Percentiles rank a stretch among this genome's conserved stretches.
Evolutionary conservation across 2,797 vertebrate species (phyloP).

Genomic region (Acestrorhynchus altus): DNA sequence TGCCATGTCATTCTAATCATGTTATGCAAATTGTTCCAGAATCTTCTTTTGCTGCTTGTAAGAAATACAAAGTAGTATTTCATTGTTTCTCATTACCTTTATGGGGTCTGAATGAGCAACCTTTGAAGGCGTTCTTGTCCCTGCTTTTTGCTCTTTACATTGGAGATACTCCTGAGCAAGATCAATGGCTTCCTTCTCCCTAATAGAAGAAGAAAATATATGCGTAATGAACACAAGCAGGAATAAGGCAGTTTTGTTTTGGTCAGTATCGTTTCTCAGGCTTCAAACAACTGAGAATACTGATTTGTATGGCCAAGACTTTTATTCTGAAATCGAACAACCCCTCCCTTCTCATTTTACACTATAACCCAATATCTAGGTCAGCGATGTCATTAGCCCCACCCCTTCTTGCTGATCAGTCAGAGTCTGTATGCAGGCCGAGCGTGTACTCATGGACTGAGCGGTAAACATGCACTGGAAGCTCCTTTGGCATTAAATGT

Average conservation of each 20-base stretch:
- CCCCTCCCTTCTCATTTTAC: no score
- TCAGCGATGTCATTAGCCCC: no score
- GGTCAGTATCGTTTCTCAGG: background rate
- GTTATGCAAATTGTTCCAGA: no score
- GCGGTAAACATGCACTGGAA: no score
- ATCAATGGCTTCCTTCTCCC: constrained; percentile 81
- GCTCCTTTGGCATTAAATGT: no score
- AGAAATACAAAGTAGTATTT: background rate
- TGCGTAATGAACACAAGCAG: background rate
- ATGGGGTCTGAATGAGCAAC: constrained; percentile 69
- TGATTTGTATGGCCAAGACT: no score
- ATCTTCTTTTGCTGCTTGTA: background rate
- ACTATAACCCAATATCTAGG: no score
- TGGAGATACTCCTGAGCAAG: constrained; percentile 82
- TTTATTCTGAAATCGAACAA: no score
- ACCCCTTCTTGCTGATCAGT: no score
- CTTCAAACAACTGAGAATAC: no score
- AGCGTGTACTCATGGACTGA: no score
- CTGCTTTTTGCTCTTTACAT: constrained; percentile 63
- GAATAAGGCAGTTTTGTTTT: background rate
- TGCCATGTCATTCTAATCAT: background rate
- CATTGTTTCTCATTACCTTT: constrained; percentile 73
- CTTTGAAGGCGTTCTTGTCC: constrained; percentile 63
- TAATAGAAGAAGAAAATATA: constrained; percentile 59
- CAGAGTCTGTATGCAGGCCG: no score